Conservation (phyloP, 2,888 invertebrate genomes). For the Andrena camellia region DNA sequence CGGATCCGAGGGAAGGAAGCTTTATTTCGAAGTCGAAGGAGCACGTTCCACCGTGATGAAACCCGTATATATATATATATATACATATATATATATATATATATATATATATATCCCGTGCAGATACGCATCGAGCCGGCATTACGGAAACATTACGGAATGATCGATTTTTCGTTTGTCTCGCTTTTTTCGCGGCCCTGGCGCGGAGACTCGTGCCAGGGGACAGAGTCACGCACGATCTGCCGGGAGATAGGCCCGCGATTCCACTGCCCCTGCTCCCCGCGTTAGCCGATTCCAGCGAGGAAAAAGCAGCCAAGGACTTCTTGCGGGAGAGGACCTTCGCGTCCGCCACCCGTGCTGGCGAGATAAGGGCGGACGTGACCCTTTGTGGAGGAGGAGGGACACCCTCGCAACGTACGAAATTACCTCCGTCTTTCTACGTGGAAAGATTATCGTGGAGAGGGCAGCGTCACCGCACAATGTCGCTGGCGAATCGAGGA, state of each 20-base stretch:
- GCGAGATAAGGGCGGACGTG: slow-evolving; percentile 41
- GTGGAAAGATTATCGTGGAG: slow-evolving; percentile 11
- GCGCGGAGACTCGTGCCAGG: not conserved
- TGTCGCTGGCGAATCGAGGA: slow-evolving; percentile 1
- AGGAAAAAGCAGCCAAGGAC: slow-evolving; percentile 28
- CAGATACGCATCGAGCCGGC: slow-evolving; percentile 65
- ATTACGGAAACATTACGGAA: slow-evolving; percentile 70
- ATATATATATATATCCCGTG: no score
- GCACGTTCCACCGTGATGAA: slow-evolving; percentile 65
- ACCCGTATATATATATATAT: slow-evolving; percentile 52
- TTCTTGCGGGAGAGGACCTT: slow-evolving; percentile 22
- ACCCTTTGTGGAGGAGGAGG: slow-evolving; percentile 12
- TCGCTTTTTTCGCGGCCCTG: not conserved
- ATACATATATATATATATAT: slow-evolving; percentile 59
- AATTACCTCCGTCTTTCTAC: slow-evolving; percentile 16
- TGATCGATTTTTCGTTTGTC: slow-evolving; percentile 61
- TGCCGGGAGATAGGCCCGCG: slow-evolving; percentile 21
- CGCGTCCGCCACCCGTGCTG: not conserved
- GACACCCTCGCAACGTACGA: slow-evolving; percentile 5
- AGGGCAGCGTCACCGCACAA: not conserved
- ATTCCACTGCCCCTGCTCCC: not conserved
- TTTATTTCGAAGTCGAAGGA: slow-evolving; percentile 69
- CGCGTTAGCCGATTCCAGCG: not conserved
- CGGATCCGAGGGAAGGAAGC: slow-evolving; percentile 23
- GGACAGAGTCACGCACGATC: slow-evolving; percentile 45